A percentile compares a stretch with the other conserved stretches of the same genome.
These are phyloP conservation scores for Pycnonotus jocosus DNA, from an alignment of 2,113 vertebrate species.

Conservation along the genomic window DNA sequence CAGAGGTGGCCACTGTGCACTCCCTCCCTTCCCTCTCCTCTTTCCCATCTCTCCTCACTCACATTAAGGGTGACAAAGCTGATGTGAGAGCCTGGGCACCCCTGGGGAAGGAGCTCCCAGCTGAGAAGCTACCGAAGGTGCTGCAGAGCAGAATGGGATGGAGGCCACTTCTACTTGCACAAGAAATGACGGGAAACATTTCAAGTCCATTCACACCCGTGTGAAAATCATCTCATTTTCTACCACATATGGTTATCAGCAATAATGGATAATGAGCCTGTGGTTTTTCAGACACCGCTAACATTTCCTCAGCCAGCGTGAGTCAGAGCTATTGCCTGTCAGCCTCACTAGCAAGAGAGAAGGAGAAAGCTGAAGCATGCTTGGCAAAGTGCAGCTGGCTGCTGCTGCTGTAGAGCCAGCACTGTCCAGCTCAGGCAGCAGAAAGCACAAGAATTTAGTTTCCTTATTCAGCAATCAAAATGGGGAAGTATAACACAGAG, in stretches of 20 bases:
- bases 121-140: fast-evolving
- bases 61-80: not conserved
- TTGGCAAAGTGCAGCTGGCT: not conserved
- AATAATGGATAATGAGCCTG: not conserved
- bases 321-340: not conserved
- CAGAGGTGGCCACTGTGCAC: not conserved
- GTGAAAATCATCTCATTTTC: not conserved
- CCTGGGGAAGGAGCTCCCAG: not conserved
- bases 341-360: fast-evolving
- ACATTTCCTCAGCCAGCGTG: not conserved
- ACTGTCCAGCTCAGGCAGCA: not conserved
- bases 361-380: not conserved
- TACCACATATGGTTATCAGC: not conserved
- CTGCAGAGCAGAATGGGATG: not conserved
- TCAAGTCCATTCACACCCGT: not conserved
- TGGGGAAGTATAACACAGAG: not conserved
- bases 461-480: not conserved
- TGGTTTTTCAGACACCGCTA: not conserved
- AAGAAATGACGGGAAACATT: not conserved
- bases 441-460: not conserved
- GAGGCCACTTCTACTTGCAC: not conserved
- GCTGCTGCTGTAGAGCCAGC: not conserved
- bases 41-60: not conserved
- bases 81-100: not conserved
- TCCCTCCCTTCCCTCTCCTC: not conserved